Conservation (phyloP, 1,140 invertebrate genomes). For the Heliconius eleuchia region DNA sequence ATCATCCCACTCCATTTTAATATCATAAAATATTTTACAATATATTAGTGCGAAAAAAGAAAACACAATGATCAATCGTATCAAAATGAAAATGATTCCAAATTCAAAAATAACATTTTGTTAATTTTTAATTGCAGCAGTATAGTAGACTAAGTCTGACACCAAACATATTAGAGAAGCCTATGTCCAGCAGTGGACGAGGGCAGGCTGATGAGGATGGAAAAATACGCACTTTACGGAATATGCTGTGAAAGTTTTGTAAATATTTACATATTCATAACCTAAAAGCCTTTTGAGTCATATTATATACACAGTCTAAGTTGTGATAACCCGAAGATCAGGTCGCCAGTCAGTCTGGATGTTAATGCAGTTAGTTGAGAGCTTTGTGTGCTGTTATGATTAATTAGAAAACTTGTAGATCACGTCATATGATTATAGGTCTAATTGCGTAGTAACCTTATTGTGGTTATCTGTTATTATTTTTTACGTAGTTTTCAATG, state of each 20-base stretch:
- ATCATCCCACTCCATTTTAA: too few species aligned
- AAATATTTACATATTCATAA: not conserved
- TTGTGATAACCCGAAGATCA: constrained; percentile 62
- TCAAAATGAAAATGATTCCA: too few species aligned
- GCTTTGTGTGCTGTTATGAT: constrained; percentile 30
- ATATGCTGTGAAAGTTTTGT: not conserved
- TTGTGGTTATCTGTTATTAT: not conserved
- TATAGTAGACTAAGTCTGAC: too few species aligned
- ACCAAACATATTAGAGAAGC: too few species aligned
- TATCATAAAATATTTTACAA: too few species aligned
- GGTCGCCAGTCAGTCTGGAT: constrained; percentile 63
- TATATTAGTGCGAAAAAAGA: too few species aligned
- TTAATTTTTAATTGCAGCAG: too few species aligned
- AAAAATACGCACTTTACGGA: too few species aligned
- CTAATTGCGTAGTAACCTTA: constrained; percentile 22
- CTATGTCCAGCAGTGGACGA: too few species aligned
- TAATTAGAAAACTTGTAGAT: constrained; percentile 11
- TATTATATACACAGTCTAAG: not conserved
- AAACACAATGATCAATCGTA: too few species aligned
- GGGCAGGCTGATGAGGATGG: too few species aligned
- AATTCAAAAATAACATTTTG: too few species aligned
- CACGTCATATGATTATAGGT: not conserved
- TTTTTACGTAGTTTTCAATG: not conserved
- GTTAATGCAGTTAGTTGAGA: constrained; percentile 29
- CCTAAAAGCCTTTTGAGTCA: not conserved